These are phyloP conservation scores for Alligator mississippiensis DNA, from an alignment of 2,113 vertebrate species.

Conservation along the genomic window DNA sequence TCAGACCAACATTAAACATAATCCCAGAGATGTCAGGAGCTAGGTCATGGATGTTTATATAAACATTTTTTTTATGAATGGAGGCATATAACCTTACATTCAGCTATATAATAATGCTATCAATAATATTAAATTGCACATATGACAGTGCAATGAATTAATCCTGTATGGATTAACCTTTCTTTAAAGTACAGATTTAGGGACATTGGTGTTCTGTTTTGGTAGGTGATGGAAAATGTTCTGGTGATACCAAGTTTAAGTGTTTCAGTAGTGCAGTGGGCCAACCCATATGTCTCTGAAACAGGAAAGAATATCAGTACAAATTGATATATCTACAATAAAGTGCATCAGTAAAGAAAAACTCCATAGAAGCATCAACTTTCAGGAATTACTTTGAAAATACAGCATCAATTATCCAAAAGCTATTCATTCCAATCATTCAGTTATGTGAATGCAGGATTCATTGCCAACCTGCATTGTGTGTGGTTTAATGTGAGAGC, in stretches of 20 bases:
- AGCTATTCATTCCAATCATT: too few species aligned
- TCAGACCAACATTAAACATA: slow-evolving; percentile 71
- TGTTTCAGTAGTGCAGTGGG: neutral
- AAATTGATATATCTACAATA: neutral
- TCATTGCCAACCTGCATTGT: too few species aligned
- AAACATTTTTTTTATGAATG: neutral
- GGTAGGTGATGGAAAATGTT: neutral
- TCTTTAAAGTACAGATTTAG: neutral
- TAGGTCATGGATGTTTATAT: slow-evolving; percentile 42
- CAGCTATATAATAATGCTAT: slow-evolving; percentile 14
- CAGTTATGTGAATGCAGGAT: too few species aligned
- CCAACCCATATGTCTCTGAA: neutral
- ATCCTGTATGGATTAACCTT: neutral
- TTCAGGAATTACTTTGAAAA: neutral
- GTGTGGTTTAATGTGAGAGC: too few species aligned
- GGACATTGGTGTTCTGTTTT: neutral
- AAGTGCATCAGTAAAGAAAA: too few species aligned
- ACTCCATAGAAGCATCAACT: neutral
- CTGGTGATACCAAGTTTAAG: fast-evolving
- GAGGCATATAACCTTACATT: slow-evolving; percentile 9
- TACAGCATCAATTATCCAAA: neutral
- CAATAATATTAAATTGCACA: slow-evolving; percentile 19
- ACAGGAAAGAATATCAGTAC: neutral
- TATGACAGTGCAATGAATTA: neutral
- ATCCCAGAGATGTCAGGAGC: slow-evolving; percentile 74